These are phyloP conservation scores for Anastatus disparis DNA, from an alignment of 1,140 invertebrate genomes.

Conservation along the genomic window DNA sequence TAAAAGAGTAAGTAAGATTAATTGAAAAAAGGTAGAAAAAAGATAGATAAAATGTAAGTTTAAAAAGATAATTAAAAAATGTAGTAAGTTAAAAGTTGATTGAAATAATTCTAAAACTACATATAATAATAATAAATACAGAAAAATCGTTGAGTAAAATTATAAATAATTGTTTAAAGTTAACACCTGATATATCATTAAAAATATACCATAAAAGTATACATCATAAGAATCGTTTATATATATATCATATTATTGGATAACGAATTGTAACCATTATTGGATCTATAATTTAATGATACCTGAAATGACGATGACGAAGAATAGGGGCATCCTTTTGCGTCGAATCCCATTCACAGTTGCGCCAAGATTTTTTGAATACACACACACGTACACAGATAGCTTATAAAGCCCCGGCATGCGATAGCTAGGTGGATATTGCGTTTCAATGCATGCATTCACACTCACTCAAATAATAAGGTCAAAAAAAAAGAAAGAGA, in stretches of 20 bases:
- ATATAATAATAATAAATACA: background rate
- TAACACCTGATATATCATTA: too few relatives aligned
- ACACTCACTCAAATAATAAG: slow-evolving; percentile 1
- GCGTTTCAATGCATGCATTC: background rate
- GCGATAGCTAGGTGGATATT: background rate
- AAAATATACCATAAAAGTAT: too few relatives aligned
- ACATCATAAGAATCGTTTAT: too few relatives aligned
- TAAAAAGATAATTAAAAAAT: background rate
- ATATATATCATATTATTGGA: too few relatives aligned
- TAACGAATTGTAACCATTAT: too few relatives aligned
- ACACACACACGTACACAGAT: background rate
- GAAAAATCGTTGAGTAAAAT: background rate
- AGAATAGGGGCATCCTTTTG: background rate
- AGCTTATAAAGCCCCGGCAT: slow-evolving; percentile 27
- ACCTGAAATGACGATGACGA: slow-evolving; percentile 17
- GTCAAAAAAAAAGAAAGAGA: background rate
- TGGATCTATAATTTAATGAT: too few relatives aligned
- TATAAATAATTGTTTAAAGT: too few relatives aligned
- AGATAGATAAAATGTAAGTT: slow-evolving; percentile 11
- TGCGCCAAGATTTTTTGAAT: background rate
- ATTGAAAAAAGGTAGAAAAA: background rate
- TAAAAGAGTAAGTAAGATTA: background rate
- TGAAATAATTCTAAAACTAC: background rate
- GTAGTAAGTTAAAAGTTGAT: too few relatives aligned
- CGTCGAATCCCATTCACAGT: background rate